A percentile compares a stretch with the other conserved stretches of the same genome.
Evolutionary conservation across 2,797 vertebrate genomes (phyloP).

Genomic region (Momotus momota): DNA sequence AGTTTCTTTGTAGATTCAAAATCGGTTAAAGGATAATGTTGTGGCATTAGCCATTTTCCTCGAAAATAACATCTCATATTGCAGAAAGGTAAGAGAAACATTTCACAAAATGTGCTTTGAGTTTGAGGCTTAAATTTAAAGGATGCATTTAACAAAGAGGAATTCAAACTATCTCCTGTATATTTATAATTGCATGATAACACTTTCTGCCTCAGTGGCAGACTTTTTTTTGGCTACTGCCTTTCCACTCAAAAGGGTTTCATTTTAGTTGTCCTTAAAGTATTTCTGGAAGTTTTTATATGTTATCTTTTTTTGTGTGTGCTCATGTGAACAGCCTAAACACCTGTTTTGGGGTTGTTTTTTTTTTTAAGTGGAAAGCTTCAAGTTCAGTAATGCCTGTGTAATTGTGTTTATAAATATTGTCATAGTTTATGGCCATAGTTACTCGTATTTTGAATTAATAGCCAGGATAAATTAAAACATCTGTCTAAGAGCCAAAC

Average conservation of each 20-base stretch:
- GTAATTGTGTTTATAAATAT: not conserved
- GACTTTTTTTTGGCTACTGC: not conserved
- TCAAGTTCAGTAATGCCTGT: not conserved
- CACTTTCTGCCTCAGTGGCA: not conserved
- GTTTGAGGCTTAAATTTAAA: not conserved
- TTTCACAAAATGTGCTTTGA: not conserved
- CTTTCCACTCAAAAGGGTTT: not conserved
- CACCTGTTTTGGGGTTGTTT: not conserved
- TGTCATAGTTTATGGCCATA: not conserved
- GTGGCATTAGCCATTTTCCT: conserved; percentile 79
- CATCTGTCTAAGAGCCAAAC: not conserved
- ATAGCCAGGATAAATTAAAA: not conserved
- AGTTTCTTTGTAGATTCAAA: conserved; percentile 60
- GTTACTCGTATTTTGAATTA: not conserved
- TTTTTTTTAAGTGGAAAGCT: not conserved
- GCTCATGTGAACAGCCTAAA: not conserved
- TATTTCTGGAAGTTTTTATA: not conserved
- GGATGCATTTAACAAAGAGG: not conserved
- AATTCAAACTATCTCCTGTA: not conserved
- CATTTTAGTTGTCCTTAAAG: not conserved
- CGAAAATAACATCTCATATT: conserved; percentile 80
- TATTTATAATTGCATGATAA: not conserved
- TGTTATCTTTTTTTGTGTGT: not conserved
- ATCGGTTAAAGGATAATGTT: conserved; percentile 67
- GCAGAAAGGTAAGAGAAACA: conserved; percentile 81